Evolutionary conservation across 2,888 invertebrate species (phyloP), one percentile per base, ranked within the genome.

Genomic region (Ypsolopha sequella): DNA sequence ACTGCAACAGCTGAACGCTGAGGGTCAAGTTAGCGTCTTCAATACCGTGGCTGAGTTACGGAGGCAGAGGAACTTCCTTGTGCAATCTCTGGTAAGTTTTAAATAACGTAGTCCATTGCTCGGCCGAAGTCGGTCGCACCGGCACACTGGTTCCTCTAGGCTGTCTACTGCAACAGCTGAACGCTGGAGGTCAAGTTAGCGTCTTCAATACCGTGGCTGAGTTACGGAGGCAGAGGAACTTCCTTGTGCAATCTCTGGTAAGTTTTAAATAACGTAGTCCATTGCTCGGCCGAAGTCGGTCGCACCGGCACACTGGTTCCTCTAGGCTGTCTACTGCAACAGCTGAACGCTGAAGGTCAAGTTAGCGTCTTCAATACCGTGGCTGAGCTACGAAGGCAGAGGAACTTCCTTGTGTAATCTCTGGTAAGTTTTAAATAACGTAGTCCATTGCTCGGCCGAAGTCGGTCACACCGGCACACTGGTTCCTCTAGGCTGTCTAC

Each of bases 381-480:
- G 41, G 95, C 95, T 65, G 95, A 95, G 74, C 88, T 98, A 61
- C 87, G 98, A 52, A 91, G 95, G 64, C 96, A 97, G 80, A 88
- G 98, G 65, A 98, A 97, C 80, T 96, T 96, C 85, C 89, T 98
- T 57, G 98, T 98, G 56, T 97, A 98, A 77, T 96, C 96, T 49
- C 76, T 94, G 87, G 92, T 92, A 74, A 80, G 87, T 70, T 24
- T 2, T 24, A 4, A 24, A 24, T 24, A 93, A 94, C 56, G 88
- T 96, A 60, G 95, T 98, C 34, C 97, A 97, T 79, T 97, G 97
- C 81, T 90, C 90, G 56, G 97, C 97, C 39, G 97, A 97, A 48
- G 97, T 98, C 51, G 98, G 98, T 0, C 89, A 98, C 67, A 97
- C 97, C 6, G 98, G 98, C 52, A 98, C 98, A 7, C 88, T 97